Base-by-base conservation (phyloP, 2,113 vertebrate genomes). In the Apteryx mantelli region DNA sequence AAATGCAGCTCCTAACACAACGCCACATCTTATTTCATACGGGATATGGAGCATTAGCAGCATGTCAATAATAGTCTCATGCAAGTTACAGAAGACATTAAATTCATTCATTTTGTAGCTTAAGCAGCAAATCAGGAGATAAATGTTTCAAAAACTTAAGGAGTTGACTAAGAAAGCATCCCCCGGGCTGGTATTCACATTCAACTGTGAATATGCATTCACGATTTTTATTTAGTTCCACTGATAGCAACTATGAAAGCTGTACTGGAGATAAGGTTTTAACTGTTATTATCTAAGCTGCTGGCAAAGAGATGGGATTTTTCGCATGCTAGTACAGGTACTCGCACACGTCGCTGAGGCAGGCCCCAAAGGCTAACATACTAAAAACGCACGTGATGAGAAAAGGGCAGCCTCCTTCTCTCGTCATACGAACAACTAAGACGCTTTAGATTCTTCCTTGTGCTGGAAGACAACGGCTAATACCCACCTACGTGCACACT, bases 281-380 rank as follows among this genome's bases (percentile, higher is more conserved):
- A 83, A 18, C 25, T 17, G 26, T n/a, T 50, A 8, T 42, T 55
- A 77, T 52, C 63, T 38, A 78, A 1, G 4, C 55, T 60, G 16
- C n/a, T 38, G 42, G 26, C 11, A 46, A 64, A n/a, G 84, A 66
- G 34, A 36, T 11, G 32, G 34, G 46, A 13, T 55, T 22, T 28
- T 28, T 55, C 21, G 5, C 0, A 1, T 14, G 5, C 32, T 22
- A 13, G 4, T 0, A 0, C n/a, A 56, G 60, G 26, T 24, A 55
- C 11, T 24, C 13, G 18, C 5, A 19, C 50, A 30, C 50, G 56
- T 38, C 30, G 36, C 42, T 64, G 34, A 56, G 86, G 14, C 60
- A 52, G 28, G 34, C 40, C 24, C 26, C 60, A 26, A 56, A 20
- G 1, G 10, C 25, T 66, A 30, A n/a, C 15, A 13, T 2, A 11